Evolutionary conservation across 2,113 vertebrate genomes (phyloP).

Genomic region (Irena cyanogastra): DNA sequence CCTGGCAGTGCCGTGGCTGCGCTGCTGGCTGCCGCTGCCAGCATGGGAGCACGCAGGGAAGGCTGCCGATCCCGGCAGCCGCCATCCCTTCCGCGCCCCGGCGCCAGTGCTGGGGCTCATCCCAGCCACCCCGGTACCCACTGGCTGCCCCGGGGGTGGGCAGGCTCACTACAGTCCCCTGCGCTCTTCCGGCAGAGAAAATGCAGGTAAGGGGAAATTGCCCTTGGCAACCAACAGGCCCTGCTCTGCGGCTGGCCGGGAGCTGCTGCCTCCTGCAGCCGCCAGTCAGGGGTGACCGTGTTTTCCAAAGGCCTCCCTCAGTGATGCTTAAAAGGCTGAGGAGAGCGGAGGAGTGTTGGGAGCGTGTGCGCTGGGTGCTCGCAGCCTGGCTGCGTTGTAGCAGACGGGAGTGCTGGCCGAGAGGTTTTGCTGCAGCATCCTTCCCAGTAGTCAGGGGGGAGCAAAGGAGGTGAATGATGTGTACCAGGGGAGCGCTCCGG

Average conservation of each 20-base stretch:
- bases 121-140: neutral
- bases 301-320: slow-evolving; percentile 8
- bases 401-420: slow-evolving; percentile 27
- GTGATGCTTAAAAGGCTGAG: neutral
- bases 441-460: neutral
- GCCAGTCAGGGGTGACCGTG: neutral
- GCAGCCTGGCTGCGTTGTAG: neutral
- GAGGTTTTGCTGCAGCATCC: slow-evolving; percentile 70
- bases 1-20: neutral
- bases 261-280: slow-evolving; percentile 45
- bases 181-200: neutral
- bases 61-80: slow-evolving; percentile 16
- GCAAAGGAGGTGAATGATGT: slow-evolving; percentile 14
- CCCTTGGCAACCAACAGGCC: slow-evolving; percentile 30
- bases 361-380: neutral
- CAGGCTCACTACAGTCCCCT: slow-evolving; percentile 24
- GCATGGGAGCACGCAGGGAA: neutral
- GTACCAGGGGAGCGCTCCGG: neutral
- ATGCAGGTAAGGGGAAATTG: slow-evolving; percentile 33
- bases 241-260: neutral
- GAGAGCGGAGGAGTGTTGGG: neutral
- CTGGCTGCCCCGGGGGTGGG: neutral
- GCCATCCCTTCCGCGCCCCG: rapidly evolving
- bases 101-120: neutral
- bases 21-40: neutral